A percentile compares a stretch with the other conserved stretches of the same genome.
phyloP scores from a whole-genome alignment of 2,113 vertebrate genomes.

The Toxotes chatareus region DNA sequence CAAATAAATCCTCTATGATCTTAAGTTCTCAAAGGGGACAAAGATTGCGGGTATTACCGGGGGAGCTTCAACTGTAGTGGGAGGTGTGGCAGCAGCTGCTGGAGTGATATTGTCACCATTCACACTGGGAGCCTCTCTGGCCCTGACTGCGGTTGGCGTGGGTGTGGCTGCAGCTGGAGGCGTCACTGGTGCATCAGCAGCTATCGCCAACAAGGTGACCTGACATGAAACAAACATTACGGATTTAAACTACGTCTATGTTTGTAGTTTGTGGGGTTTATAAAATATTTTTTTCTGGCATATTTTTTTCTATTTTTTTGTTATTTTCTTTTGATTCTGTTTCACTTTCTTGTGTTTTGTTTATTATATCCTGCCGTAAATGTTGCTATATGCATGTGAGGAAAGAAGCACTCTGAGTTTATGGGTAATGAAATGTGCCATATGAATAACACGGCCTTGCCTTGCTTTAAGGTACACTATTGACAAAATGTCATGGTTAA shows the following conservation, averaged over 20 bases:
- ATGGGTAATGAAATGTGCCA: too few relatives aligned
- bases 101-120: constrained; percentile 71
- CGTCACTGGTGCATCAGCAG: constrained; percentile 70
- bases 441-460: too few relatives aligned
- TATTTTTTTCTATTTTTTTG: too few relatives aligned
- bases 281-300: too few relatives aligned
- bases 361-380: too few relatives aligned
- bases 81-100: constrained; percentile 67
- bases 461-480: too few relatives aligned
- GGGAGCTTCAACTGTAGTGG: constrained; percentile 60
- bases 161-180: constrained; percentile 71
- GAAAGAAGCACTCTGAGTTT: too few relatives aligned
- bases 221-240: not conserved
- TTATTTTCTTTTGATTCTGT: too few relatives aligned
- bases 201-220: constrained; percentile 62
- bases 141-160: constrained; percentile 60
- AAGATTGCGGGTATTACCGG: constrained; percentile 75
- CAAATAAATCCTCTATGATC: not conserved
- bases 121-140: constrained; percentile 71
- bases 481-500: too few relatives aligned
- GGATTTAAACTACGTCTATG: not conserved
- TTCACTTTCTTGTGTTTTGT: too few relatives aligned
- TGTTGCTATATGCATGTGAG: too few relatives aligned
- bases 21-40: constrained; percentile 54
- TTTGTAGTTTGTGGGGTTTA: not conserved